Evolutionary conservation across 2,113 vertebrate genomes (phyloP), one percentile per base, ranked within the genome.

Genomic region (Peucedramus taeniatus): DNA sequence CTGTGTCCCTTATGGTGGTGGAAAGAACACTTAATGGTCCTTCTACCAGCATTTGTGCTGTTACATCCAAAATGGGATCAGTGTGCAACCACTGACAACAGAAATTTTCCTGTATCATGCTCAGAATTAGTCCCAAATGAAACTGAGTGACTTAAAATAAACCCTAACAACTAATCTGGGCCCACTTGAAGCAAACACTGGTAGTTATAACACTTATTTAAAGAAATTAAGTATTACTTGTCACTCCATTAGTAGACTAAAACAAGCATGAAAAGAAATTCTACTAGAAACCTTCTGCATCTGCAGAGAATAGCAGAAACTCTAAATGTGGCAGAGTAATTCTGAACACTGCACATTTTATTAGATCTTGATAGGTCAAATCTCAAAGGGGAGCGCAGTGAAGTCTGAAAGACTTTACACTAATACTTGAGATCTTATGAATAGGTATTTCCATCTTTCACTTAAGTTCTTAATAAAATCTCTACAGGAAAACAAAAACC

Each of bases 71-170:
- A 85, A 90, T 61, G 45, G 53, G 28, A 93, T 70, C 63, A 37
- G 37, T 28, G 70, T 89, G 70, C 94, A 95, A 91, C 21, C 61
- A 79, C 23, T 87, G 74, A 68, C 59, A 95, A 77, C 77, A 91
- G 60, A 93, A 57, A 68, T 78, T 54, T 84, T 84, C 79, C 44
- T 65, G 28, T 57, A 76, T 65, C 74, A 28, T 3, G 4, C 49
- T 68, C 60, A 93, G 30, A 95, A 95, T 70, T 91, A 89, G 81
- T 47, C 91, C 66, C 91, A 85, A 74, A 61, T 89, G 94, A 87
- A 57, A 82, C 6, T 8, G 35, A 91, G 61, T n/a, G 40, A 91
- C 53, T 93, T 76, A 85, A 93, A 93, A 94, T 80, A 90, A 92
- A 87, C 40, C 47, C 28, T 75, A 71, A 91, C 56, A 92, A 91